These are phyloP conservation scores for Acyrthosiphon pisum DNA, from an alignment of 1,140 invertebrate species.

Conservation along the genomic window DNA sequence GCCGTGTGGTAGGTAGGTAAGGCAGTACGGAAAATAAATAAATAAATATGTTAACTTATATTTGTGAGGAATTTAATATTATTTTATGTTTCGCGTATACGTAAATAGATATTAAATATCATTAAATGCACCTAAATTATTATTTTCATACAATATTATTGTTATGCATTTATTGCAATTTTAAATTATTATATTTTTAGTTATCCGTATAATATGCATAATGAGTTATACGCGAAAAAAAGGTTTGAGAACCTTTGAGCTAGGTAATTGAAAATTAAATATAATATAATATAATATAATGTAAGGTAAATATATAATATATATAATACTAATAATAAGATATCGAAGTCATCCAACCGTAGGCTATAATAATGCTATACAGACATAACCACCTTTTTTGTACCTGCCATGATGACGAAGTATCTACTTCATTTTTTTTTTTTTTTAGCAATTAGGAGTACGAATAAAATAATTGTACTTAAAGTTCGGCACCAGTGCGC, in stretches of 20 bases:
- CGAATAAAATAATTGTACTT: constrained; percentile 1
- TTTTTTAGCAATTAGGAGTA: neutral
- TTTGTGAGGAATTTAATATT: neutral
- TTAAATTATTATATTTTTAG: neutral
- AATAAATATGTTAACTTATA: neutral
- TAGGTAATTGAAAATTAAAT: neutral
- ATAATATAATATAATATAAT: neutral
- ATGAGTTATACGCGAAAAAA: neutral
- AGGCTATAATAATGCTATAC: too few relatives aligned
- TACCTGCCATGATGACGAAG: neutral
- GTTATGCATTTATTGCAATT: neutral
- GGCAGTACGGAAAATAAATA: neutral
- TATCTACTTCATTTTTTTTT: neutral
- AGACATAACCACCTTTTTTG: neutral
- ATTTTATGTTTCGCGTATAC: neutral
- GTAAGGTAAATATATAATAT: neutral
- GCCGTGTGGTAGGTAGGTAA: neutral
- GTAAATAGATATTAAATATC: too few relatives aligned
- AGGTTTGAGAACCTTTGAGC: neutral
- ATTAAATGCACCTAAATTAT: neutral
- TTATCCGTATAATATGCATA: neutral
- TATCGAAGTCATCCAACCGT: neutral
- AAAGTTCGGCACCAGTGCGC: neutral
- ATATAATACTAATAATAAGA: neutral
- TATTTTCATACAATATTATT: neutral